Conservation (phyloP, 1,140 invertebrate species). For the Phymorhynchus buccinoides region DNA sequence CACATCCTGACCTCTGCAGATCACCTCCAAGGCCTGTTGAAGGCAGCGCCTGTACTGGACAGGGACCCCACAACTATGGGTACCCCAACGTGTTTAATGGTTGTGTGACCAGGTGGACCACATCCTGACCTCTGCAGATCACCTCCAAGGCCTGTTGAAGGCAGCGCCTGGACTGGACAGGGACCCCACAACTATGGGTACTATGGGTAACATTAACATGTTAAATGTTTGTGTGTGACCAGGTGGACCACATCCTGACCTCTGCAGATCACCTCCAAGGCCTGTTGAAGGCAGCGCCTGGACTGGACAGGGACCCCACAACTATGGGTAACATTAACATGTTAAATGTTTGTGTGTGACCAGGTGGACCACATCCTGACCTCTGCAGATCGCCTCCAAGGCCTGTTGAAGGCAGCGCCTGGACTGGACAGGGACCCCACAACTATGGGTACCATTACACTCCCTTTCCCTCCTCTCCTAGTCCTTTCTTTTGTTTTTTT, state of each 20-base stretch:
- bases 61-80: neutral
- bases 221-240: too few relatives aligned
- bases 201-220: too few relatives aligned
- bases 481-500: too few relatives aligned
- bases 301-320: neutral
- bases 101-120: slow-evolving; percentile 18
- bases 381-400: neutral
- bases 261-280: neutral
- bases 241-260: slow-evolving; percentile 19
- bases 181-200: neutral
- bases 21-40: neutral
- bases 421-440: slow-evolving; percentile 1
- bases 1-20: neutral
- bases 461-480: too few relatives aligned
- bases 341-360: too few relatives aligned
- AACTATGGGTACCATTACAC: neutral
- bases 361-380: slow-evolving; percentile 23
- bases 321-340: neutral
- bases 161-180: neutral
- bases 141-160: neutral
- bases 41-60: neutral
- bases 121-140: neutral
- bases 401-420: neutral
- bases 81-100: too few relatives aligned
- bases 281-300: neutral